Conservation (phyloP, 2,797 vertebrate species). For the Zenarchopterus dispar region DNA sequence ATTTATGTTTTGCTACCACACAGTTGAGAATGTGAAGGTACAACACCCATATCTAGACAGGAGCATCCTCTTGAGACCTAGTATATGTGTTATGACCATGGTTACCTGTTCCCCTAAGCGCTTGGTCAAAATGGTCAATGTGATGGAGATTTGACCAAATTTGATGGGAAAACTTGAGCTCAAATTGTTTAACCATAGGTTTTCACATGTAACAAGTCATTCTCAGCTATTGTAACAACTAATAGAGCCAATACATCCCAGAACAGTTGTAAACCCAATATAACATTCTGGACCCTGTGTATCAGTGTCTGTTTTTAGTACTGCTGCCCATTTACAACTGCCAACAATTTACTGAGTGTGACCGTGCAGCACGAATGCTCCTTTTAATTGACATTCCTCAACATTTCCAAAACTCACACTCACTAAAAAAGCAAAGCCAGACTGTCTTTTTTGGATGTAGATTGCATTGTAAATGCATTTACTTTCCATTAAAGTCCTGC, state of each 20-base stretch:
- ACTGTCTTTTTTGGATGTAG: not conserved
- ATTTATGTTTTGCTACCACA: too few species aligned
- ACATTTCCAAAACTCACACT: conserved; percentile 11
- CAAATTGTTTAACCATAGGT: not conserved
- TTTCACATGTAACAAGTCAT: not conserved
- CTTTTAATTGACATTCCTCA: conserved; percentile 27
- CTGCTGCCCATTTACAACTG: conserved; percentile 25
- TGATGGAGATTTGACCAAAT: too few species aligned
- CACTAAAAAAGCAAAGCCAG: not conserved
- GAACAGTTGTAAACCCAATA: conserved; percentile 46
- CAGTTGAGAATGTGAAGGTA: too few species aligned
- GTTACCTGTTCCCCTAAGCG: too few species aligned
- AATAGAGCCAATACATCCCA: conserved; percentile 54
- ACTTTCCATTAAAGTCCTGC: conserved; percentile 9
- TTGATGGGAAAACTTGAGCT: conserved; percentile 9
- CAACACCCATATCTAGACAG: too few species aligned
- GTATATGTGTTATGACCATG: too few species aligned
- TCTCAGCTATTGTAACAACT: conserved; percentile 20
- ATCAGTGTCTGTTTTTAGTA: conserved; percentile 43
- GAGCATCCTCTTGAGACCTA: too few species aligned
- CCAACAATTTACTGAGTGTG: conserved; percentile 41
- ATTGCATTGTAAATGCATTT: conserved; percentile 8
- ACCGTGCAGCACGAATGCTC: conserved; percentile 47
- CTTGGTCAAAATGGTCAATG: too few species aligned
- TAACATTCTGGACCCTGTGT: conserved; percentile 51